Conservation (phyloP, 2,888 invertebrate genomes). For the Amphipoea oculea region DNA sequence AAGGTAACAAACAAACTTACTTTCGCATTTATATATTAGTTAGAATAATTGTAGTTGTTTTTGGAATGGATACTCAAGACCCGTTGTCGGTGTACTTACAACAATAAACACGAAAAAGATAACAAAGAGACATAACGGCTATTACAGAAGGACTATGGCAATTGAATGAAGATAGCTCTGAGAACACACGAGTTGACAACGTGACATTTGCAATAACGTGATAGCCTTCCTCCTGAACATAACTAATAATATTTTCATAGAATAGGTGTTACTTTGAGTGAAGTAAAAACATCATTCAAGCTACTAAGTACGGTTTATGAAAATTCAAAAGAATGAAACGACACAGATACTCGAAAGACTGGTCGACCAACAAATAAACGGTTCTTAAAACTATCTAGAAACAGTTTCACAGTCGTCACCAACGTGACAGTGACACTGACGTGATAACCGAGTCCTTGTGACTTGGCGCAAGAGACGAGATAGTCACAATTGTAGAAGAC, state of each 20-base stretch:
- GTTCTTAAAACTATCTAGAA: conserved; percentile 26
- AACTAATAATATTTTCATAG: too few species aligned
- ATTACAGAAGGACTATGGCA: background rate
- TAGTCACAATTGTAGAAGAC: conserved; percentile 43
- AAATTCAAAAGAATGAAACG: background rate
- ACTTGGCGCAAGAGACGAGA: conserved; percentile 35
- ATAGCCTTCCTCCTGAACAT: background rate
- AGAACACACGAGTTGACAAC: background rate
- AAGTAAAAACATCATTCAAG: background rate
- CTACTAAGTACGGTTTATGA: background rate
- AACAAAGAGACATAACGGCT: background rate
- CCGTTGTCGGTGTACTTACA: background rate
- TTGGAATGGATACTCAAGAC: background rate
- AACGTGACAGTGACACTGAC: conserved; percentile 44
- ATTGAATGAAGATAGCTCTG: background rate
- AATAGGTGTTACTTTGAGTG: background rate
- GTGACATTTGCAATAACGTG: background rate
- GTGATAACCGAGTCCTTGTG: conserved; percentile 19
- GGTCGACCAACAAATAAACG: conserved; percentile 13
- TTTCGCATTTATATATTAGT: too few species aligned
- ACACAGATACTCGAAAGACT: background rate
- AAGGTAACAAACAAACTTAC: too few species aligned
- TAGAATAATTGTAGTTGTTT: background rate
- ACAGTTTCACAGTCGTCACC: conserved; percentile 36
- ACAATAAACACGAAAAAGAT: background rate